Evolutionary conservation across 2,113 vertebrate genomes (phyloP), one percentile per base, ranked within the genome.

Genomic region (Nesoenas mayeri): DNA sequence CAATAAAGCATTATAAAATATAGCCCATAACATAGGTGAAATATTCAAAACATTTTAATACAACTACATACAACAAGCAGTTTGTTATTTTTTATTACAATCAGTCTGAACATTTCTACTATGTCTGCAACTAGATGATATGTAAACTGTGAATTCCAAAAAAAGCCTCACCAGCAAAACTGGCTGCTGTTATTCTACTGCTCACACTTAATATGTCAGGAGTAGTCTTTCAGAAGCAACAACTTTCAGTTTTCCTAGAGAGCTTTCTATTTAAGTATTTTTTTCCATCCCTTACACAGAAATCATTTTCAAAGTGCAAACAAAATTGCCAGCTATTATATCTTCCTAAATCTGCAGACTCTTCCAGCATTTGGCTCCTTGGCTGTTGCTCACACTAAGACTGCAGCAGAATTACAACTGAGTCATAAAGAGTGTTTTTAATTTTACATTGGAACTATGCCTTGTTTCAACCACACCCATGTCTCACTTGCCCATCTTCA

Each of bases 21-120:
- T 22, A 36, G 21, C 15, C 5, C 17, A 21, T 7, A 62, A 58
- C 7, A 12, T 1, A 42, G 19, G 4, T 3, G 1, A 65, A 4
- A 26, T 21, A 72, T 6, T n/a, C 66, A 56, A 66, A 83, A 29
- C 17, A 34, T 20, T 38, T 73, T 13, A 74, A 36, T 11, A 57
- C 71, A 60, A 11, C 50, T 25, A 31, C 32, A 79, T 28, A 4
- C 20, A 71, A 79, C 15, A 85, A 47, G 17, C 6, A 31, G 16
- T 53, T 71, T 60, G 7, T 66, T 44, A 17, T 26, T 51, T 79
- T 62, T 66, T 50, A 21, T 18, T 22, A 70, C 11, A 62, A 51
- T 17, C 17, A 42, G 61, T 14, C 22, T 34, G 24, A 85, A 32
- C n/a, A 32, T 28, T 91, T 16, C 13, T 50, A 24, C 48, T 65